These are phyloP conservation scores for Zaprionus davidi DNA, from an alignment of 1,140 invertebrate genomes.

Conservation along the genomic window DNA sequence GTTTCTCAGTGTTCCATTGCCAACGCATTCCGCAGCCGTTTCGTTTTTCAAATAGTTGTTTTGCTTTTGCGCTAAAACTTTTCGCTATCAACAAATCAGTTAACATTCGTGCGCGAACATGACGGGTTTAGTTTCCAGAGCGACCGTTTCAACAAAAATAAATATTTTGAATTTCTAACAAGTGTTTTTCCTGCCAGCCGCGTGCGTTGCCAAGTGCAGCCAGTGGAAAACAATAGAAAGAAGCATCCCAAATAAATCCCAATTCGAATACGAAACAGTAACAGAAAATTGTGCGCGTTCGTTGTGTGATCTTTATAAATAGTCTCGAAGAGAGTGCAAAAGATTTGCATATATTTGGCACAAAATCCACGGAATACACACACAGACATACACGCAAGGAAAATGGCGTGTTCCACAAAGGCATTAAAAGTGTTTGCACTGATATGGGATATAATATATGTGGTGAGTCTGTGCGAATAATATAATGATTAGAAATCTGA, in stretches of 20 bases:
- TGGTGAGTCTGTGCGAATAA: conserved; percentile 57
- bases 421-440: conserved; percentile 66
- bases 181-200: conserved; percentile 28
- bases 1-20: conserved; percentile 52
- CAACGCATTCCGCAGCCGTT: conserved; percentile 40
- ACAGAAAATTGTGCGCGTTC: background rate
- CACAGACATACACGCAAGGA: conserved; percentile 8
- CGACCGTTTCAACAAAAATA: conserved; percentile 60
- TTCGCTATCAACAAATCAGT: conserved; percentile 63
- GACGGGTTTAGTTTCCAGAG: conserved; percentile 59
- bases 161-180: conserved; percentile 68
- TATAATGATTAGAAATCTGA: conserved; percentile 18
- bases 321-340: conserved; percentile 31
- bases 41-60: conserved; percentile 39
- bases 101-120: conserved; percentile 73
- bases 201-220: conserved; percentile 50
- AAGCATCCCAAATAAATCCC: background rate
- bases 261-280: conserved; percentile 4
- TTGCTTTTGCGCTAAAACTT: conserved; percentile 51
- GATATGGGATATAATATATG: conserved; percentile 71
- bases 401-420: conserved; percentile 78
- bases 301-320: conserved; percentile 21
- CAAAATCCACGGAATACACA: conserved; percentile 12
- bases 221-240: conserved; percentile 17
- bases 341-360: conserved; percentile 21